phyloP scores from a whole-genome alignment of 2,888 invertebrate genomes.

The Belgica antarctica region DNA sequence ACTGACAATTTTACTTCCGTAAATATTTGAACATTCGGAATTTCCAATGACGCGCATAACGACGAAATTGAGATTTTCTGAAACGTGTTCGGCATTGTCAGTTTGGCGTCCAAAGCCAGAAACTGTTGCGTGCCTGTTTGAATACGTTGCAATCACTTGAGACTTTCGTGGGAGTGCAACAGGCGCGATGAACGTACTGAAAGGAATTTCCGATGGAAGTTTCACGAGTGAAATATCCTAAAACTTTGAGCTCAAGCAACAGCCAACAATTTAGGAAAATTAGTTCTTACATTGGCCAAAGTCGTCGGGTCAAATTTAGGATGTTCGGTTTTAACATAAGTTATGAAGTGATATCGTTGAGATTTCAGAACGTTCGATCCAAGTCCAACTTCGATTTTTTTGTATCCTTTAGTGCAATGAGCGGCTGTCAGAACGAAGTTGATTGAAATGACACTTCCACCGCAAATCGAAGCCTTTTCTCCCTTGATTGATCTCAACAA shows the following conservation, averaged over 20 bases:
- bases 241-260: background rate
- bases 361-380: slow-evolving; percentile 15
- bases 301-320: slow-evolving; percentile 12
- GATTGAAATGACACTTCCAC: slow-evolving; percentile 11
- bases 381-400: slow-evolving; percentile 16
- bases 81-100: slow-evolving; percentile 47
- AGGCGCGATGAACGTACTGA: slow-evolving; percentile 50
- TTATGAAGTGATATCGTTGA: background rate
- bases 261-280: background rate
- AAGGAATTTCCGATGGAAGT: background rate
- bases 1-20: slow-evolving; percentile 45
- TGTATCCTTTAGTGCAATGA: slow-evolving; percentile 32
- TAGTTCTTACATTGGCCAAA: slow-evolving; percentile 26
- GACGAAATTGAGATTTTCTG: slow-evolving; percentile 27
- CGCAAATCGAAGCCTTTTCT: background rate
- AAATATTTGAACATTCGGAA: slow-evolving; percentile 45
- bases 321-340: slow-evolving; percentile 3
- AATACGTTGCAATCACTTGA: slow-evolving; percentile 48
- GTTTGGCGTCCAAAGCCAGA: slow-evolving; percentile 53
- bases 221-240: slow-evolving; percentile 33
- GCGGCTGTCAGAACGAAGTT: slow-evolving; percentile 27
- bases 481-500: slow-evolving; percentile 12
- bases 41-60: slow-evolving; percentile 45
- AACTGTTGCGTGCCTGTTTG: slow-evolving; percentile 49
- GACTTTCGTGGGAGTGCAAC: slow-evolving; percentile 49